A percentile compares a stretch with the other conserved stretches of the same genome.
Evolutionary conservation across 2,888 invertebrate species (phyloP).

Genomic region (Tricholauxania praeusta): DNA sequence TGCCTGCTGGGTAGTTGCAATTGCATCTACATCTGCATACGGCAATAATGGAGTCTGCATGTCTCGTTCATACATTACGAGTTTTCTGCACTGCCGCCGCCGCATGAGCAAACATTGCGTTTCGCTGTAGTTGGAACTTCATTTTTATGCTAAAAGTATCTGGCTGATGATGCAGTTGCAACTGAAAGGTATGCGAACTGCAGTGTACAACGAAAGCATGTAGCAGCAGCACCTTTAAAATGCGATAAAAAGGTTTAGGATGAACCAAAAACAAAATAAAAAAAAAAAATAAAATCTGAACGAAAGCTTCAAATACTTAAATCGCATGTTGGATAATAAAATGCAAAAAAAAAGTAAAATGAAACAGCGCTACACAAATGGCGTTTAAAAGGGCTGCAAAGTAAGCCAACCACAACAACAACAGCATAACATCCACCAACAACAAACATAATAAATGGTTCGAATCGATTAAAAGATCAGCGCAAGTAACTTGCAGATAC

Average conservation of each 20-base stretch:
- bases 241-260: not conserved
- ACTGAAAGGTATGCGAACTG: slow-evolving; percentile 1
- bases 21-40: not conserved
- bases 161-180: slow-evolving; percentile 2
- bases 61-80: slow-evolving; percentile 18
- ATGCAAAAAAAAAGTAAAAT: not conserved
- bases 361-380: not conserved
- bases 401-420: slow-evolving; percentile 19
- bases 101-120: not conserved
- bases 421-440: slow-evolving; percentile 23
- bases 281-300: not conserved
- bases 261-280: no score
- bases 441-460: slow-evolving; percentile 23
- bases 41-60: slow-evolving; percentile 33
- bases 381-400: slow-evolving; percentile 17
- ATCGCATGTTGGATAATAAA: not conserved
- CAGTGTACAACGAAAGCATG: not conserved
- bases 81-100: not conserved
- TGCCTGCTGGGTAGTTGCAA: no score
- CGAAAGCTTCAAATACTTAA: not conserved
- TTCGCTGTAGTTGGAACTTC: slow-evolving; percentile 5
- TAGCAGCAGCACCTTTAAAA: not conserved
- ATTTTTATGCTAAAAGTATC: not conserved
- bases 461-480: slow-evolving; percentile 33
- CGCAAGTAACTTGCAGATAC: not conserved